phyloP scores from a whole-genome alignment of 37 sponge, comb jelly and placozoan species.

The Diacarnus erythraeanus region DNA sequence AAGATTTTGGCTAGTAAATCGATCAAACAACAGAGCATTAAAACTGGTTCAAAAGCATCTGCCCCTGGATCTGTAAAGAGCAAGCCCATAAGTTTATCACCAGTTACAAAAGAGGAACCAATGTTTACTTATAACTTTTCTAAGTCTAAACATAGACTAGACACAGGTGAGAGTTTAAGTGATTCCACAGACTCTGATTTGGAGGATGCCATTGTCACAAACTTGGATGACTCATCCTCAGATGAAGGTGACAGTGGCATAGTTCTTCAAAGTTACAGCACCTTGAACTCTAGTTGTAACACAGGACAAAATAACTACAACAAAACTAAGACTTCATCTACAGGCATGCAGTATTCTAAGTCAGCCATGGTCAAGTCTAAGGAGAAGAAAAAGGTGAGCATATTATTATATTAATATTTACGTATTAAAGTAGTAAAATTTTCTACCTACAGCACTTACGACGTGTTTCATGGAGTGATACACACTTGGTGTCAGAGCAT shows the following conservation, averaged over 20 bases:
- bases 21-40: no score
- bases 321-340: not conserved
- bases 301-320: not conserved
- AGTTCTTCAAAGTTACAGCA: not conserved
- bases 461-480: slow-evolving; percentile 71
- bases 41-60: not conserved
- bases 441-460: slow-evolving; percentile 3
- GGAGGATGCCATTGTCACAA: slow-evolving; percentile 25
- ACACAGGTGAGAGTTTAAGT: not conserved
- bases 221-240: slow-evolving; percentile 22
- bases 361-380: not conserved
- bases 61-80: not conserved
- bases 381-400: not conserved
- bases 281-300: not conserved
- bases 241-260: slow-evolving; percentile 23
- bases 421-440: no score
- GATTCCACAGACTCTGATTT: slow-evolving; percentile 29
- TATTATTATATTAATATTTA: no score
- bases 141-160: not conserved
- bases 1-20: not conserved
- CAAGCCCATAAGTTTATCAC: not conserved
- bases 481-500: slow-evolving; percentile 18
- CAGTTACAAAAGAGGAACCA: not conserved
- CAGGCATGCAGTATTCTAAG: not conserved
- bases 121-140: slow-evolving; percentile 11